Evolutionary conservation across 2,113 vertebrate genomes (phyloP).

Genomic region (Mastomys coucha): DNA sequence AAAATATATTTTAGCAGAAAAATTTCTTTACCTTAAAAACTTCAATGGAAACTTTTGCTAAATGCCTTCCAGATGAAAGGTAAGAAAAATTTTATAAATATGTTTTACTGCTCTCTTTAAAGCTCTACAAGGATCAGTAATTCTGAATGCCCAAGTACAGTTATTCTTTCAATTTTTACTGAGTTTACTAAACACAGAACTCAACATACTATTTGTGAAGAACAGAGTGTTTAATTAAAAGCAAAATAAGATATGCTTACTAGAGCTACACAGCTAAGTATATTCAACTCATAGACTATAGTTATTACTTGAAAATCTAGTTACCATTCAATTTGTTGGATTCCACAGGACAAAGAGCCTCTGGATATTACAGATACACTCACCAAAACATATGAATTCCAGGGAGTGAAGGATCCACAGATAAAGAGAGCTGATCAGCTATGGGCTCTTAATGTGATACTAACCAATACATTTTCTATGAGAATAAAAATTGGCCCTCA

Average conservation of each 20-base stretch:
- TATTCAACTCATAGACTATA: neutral
- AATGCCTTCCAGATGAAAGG: conserved; percentile 31
- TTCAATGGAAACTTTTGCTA: neutral
- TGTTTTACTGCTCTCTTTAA: conserved; percentile 46
- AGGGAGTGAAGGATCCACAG: neutral
- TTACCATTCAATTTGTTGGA: fast-evolving
- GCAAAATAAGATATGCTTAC: neutral
- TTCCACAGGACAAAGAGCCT: fast-evolving
- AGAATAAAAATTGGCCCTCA: neutral
- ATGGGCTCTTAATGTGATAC: neutral
- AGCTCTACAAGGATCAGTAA: conserved; percentile 28
- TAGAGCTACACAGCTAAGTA: conserved; percentile 17
- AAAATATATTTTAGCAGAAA: neutral
- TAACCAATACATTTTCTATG: neutral
- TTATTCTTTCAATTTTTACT: neutral
- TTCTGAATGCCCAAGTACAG: neutral
- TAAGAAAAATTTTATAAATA: conserved; percentile 4
- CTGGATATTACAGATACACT: neutral
- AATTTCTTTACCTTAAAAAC: neutral
- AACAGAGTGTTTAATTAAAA: conserved; percentile 31
- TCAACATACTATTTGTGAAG: neutral
- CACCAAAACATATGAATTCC: neutral
- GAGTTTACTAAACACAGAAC: neutral
- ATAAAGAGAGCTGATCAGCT: neutral
- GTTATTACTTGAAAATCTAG: neutral